Evolutionary conservation across 1,140 invertebrate genomes (phyloP), one percentile per base, ranked within the genome.

Genomic region (Lordiphosa collinella): DNA sequence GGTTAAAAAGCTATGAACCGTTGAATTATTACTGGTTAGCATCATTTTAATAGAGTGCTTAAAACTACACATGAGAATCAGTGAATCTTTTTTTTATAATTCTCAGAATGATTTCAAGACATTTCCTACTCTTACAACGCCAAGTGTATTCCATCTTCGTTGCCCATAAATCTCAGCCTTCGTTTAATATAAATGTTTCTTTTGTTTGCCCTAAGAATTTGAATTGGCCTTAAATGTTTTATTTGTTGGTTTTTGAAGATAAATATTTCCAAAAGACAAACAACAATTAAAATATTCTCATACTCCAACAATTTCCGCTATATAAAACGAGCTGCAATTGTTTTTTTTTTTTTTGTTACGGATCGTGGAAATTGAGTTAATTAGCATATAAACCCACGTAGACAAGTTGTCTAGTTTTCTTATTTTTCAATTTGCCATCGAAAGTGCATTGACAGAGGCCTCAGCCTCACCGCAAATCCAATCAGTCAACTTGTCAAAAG

Each of bases 321-420:
- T 31, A 41, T 52, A 47, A 16, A 63, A 29, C 7, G 1, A 29
- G 7, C 25, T 29, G 25, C 78, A 84, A 84, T 84, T 78, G 78
- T 72, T 70, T 56, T 50, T 22, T 1, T 4, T 32, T 43, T 34
- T 84, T n/a, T n/a, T n/a, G n/a, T 84, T 84, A 70, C 73, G 64
- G 64, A 85, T 85, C 79, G 73, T 84, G 79, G 79, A 82, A 85
- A 73, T 70, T 48, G 31, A 73, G 79, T 70, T 78, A 85, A 84
- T 84, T 85, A 78, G 60, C 78, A 78, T 84, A 69, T 31, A 48
- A 29, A 40, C 22, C 44, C 14, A 22, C 47, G 16, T 16, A 49
- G 34, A 32, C 35, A 25, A 34, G 25, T 46, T 51, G 55, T 63
- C 38, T 46, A 4, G 22, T 18, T 40, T 14, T 32, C 3, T 54